A percentile compares a stretch with the other conserved stretches of the same genome.
Evolutionary conservation across 2,888 invertebrate genomes (phyloP).

Genomic region (Dolomedes plantarius): DNA sequence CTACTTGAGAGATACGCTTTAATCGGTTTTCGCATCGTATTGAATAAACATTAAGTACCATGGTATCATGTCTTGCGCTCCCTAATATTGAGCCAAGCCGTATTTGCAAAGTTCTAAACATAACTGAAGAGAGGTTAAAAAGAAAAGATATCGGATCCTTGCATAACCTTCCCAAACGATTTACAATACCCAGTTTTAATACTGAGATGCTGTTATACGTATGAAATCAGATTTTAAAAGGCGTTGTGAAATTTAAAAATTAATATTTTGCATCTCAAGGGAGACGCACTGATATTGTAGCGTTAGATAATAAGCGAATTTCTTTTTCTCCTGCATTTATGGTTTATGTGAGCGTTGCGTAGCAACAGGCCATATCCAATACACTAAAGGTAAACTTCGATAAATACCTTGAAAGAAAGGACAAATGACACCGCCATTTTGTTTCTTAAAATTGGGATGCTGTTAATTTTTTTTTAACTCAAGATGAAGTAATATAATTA

Average conservation of each 20-base stretch:
- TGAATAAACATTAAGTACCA: constrained; percentile 22
- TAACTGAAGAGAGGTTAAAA: background rate
- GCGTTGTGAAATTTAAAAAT: background rate
- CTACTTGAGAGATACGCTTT: background rate
- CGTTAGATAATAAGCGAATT: background rate
- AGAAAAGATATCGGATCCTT: constrained; percentile 3
- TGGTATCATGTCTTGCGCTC: constrained; percentile 35
- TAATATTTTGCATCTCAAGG: background rate
- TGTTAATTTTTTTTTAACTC: too few relatives aligned
- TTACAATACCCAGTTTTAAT: background rate
- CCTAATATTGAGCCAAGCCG: constrained; percentile 27
- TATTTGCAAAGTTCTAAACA: background rate
- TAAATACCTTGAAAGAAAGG: too few relatives aligned
- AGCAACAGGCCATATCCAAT: background rate
- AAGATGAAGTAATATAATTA: too few relatives aligned
- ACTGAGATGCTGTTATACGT: background rate
- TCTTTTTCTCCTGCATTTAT: background rate
- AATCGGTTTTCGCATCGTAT: constrained; percentile 15
- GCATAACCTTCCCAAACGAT: background rate
- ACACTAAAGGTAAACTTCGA: background rate
- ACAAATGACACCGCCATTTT: too few relatives aligned
- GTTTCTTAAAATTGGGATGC: too few relatives aligned
- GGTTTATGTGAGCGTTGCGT: background rate
- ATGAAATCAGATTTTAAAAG: background rate
- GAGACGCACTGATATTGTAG: background rate